A percentile compares a stretch with the other conserved stretches of the same genome.
These are phyloP conservation scores for Heloderma charlesbogerti DNA, from an alignment of 2,113 vertebrate genomes.

Conservation along the genomic window DNA sequence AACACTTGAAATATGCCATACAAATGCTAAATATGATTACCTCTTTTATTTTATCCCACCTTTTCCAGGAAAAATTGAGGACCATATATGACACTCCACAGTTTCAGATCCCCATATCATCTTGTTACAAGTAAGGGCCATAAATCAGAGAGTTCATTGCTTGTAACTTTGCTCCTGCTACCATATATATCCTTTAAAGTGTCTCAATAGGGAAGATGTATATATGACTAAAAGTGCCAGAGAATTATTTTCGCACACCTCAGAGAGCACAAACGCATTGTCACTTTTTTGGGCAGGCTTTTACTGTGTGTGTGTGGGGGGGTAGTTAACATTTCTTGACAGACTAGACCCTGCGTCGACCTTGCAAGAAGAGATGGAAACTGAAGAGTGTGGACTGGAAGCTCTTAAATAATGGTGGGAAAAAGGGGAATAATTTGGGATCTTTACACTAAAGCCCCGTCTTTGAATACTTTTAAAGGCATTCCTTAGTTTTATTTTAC, in stretches of 20 bases:
- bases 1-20: neutral
- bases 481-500: constrained; percentile 26
- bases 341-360: constrained; percentile 74
- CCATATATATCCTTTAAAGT: constrained; percentile 68
- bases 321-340: constrained; percentile 70
- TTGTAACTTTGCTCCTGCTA: constrained; percentile 70
- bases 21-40: constrained; percentile 45
- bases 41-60: constrained; percentile 43
- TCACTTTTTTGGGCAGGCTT: constrained; percentile 57
- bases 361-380: constrained; percentile 77
- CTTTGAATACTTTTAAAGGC: constrained; percentile 51
- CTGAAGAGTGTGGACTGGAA: constrained; percentile 70
- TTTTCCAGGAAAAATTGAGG: constrained; percentile 50
- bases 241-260: constrained; percentile 75
- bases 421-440: constrained; percentile 72
- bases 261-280: constrained; percentile 74
- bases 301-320: neutral
- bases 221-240: constrained; percentile 66
- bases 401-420: constrained; percentile 72
- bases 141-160: constrained; percentile 70
- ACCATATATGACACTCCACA: constrained; percentile 59
- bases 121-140: constrained; percentile 68
- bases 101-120: constrained; percentile 66
- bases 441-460: constrained; percentile 67
- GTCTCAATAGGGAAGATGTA: constrained; percentile 66